Conservation (phyloP, 2,113 vertebrate species). For the Paratilapia polleni region DNA sequence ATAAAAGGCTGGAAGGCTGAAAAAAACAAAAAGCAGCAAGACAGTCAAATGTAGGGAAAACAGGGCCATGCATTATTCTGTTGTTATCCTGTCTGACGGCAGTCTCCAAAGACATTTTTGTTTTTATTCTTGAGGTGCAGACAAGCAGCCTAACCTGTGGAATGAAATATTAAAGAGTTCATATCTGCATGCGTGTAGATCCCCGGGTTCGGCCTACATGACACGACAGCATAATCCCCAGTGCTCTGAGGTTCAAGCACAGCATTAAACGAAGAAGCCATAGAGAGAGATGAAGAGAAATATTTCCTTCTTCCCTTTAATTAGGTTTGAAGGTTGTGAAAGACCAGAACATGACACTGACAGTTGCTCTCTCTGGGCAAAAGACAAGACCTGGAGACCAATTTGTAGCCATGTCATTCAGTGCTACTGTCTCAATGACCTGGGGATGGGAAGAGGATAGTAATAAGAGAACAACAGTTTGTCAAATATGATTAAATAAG, state of each 20-base stretch:
- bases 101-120: constrained; percentile 38
- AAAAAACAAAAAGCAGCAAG: background rate
- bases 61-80: constrained; percentile 73
- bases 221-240: constrained; percentile 54
- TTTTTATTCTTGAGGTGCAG: constrained; percentile 45
- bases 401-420: constrained; percentile 70
- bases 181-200: constrained; percentile 58
- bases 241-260: constrained; percentile 25
- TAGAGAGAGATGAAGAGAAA: constrained; percentile 55
- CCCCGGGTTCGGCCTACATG: constrained; percentile 37
- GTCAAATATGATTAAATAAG: background rate
- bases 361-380: constrained; percentile 52
- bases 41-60: constrained; percentile 46
- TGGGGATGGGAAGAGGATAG: background rate
- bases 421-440: constrained; percentile 34
- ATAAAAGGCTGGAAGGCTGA: constrained; percentile 5
- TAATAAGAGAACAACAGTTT: background rate
- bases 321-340: constrained; percentile 71
- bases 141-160: constrained; percentile 51
- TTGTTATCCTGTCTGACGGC: constrained; percentile 61
- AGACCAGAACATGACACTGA: constrained; percentile 60
- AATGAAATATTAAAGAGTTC: constrained; percentile 77
- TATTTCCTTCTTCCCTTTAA: constrained; percentile 52
- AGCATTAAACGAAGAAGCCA: constrained; percentile 47
- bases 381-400: constrained; percentile 58